Conservation (phyloP, 2,113 vertebrate genomes). For the Embiotoca jacksoni region DNA sequence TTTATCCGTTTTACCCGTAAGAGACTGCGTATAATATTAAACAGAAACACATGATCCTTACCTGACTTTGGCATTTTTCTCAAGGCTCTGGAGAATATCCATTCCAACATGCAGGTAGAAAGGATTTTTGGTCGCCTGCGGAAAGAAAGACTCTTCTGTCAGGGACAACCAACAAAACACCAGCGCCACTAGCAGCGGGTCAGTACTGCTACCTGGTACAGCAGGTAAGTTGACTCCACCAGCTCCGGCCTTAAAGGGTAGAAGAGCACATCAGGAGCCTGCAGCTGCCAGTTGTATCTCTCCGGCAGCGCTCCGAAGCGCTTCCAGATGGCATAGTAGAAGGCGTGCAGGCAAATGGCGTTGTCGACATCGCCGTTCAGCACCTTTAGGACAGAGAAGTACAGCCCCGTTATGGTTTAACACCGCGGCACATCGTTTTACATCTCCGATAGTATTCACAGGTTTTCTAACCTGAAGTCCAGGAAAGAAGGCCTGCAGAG, state of each 20-base stretch:
- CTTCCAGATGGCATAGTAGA: slow-evolving; percentile 99
- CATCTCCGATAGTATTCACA: not conserved
- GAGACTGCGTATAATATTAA: not conserved
- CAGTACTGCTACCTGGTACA: slow-evolving; percentile 91
- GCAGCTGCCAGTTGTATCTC: slow-evolving; percentile 98
- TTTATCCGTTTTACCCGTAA: not conserved
- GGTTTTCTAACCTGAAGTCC: slow-evolving; percentile 90
- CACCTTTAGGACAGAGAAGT: slow-evolving; percentile 82
- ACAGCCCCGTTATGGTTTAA: not conserved
- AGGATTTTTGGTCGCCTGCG: slow-evolving; percentile 97
- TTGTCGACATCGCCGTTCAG: slow-evolving; percentile 97
- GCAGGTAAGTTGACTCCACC: slow-evolving; percentile 96
- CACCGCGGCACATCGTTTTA: not conserved
- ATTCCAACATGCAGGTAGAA: slow-evolving; percentile 99
- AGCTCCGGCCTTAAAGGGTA: slow-evolving; percentile 96
- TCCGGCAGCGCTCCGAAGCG: slow-evolving; percentile 97
- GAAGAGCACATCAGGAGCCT: slow-evolving; percentile 95
- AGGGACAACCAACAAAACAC: not conserved
- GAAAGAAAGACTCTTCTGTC: not conserved
- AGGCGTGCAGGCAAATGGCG: slow-evolving; percentile 98
- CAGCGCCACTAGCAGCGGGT: not conserved
- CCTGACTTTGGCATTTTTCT: slow-evolving; percentile 97
- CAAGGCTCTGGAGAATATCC: slow-evolving; percentile 98
- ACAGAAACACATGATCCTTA: slow-evolving; percentile 67
- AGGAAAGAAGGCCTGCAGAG: slow-evolving; percentile 98